A percentile compares a stretch with the other conserved stretches of the same genome.
phyloP scores from a whole-genome alignment of 2,113 vertebrate genomes.

The Bos indicus region DNA sequence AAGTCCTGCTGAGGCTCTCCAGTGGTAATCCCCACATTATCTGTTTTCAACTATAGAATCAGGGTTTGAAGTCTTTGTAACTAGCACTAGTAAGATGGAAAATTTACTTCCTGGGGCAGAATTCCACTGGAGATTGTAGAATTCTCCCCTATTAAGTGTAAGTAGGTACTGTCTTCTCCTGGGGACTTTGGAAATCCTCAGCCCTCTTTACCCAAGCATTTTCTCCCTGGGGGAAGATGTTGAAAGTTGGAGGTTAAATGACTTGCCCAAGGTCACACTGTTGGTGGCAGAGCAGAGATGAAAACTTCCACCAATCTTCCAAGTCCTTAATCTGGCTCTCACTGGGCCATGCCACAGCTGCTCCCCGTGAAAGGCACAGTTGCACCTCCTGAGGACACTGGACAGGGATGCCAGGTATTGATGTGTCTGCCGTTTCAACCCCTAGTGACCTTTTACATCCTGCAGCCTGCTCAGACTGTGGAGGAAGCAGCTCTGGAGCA shows the following conservation, averaged over 20 bases:
- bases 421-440: background rate
- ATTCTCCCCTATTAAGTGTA: background rate
- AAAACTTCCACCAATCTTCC: background rate
- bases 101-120: background rate
- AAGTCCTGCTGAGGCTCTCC: background rate
- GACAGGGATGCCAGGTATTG: conserved; percentile 15
- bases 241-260: background rate
- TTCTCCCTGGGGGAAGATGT: background rate
- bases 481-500: conserved; percentile 42
- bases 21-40: background rate
- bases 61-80: background rate
- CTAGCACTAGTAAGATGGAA: background rate
- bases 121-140: background rate
- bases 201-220: background rate
- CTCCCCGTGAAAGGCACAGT: background rate
- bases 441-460: conserved; percentile 36
- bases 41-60: background rate
- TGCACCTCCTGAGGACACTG: background rate
- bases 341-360: background rate
- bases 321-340: background rate
- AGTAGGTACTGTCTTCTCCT: background rate
- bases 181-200: background rate
- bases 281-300: background rate
- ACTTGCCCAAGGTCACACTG: background rate
- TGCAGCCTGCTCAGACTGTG: conserved; percentile 35